phyloP scores from a whole-genome alignment of 1,140 invertebrate species.

The Drosophila nannoptera region DNA sequence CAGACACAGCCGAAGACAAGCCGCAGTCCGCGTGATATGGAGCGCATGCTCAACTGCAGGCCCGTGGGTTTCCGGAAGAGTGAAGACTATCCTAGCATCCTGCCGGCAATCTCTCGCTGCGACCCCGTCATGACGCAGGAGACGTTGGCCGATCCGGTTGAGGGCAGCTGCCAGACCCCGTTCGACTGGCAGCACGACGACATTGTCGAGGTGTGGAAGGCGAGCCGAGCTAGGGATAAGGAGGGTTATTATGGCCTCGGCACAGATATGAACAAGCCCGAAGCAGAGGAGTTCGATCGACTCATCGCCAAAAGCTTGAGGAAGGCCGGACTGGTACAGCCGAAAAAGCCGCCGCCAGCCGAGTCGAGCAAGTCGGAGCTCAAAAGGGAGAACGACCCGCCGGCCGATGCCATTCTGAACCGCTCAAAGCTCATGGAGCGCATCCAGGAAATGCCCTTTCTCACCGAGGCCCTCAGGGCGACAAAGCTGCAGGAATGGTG shows the following conservation, averaged over 20 bases:
- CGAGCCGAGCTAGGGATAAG: conserved; percentile 11
- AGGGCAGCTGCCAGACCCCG: not conserved
- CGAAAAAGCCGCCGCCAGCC: not conserved
- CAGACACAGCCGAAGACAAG: too few relatives aligned
- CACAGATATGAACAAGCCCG: not conserved
- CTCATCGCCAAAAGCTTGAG: conserved; percentile 3
- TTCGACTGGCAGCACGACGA: conserved; percentile 16
- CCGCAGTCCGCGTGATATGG: conserved; percentile 1
- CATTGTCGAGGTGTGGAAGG: conserved; percentile 19
- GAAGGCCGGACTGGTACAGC: not conserved
- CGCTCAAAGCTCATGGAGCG: too few relatives aligned
- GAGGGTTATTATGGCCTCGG: conserved; percentile 15
- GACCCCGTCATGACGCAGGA: not conserved
- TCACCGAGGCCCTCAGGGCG: too few relatives aligned
- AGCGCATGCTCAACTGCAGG: conserved; percentile 1
- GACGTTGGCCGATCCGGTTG: not conserved
- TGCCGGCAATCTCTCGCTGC: not conserved
- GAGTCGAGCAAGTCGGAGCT: too few relatives aligned
- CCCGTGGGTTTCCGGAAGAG: not conserved
- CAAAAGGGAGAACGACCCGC: too few relatives aligned
- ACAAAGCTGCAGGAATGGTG: not conserved
- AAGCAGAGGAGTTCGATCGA: conserved; percentile 8
- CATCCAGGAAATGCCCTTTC: too few relatives aligned
- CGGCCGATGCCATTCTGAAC: too few relatives aligned
- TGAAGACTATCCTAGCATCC: conserved; percentile 14